Evolutionary conservation across 2,888 invertebrate species (phyloP), one percentile per base, ranked within the genome.

Genomic region (Eristalinus aeneus): DNA sequence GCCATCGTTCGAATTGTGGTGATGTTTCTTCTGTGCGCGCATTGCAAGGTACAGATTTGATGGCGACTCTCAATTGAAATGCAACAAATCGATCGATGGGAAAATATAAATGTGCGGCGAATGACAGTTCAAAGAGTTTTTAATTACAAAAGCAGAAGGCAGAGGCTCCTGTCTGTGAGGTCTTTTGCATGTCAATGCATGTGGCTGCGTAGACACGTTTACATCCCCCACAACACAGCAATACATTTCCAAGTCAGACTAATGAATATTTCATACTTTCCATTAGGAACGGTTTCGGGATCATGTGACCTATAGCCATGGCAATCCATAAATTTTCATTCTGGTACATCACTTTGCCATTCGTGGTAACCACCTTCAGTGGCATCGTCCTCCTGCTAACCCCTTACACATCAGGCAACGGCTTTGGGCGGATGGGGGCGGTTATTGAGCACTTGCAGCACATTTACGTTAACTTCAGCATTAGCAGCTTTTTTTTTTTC

Each of bases 261-360:
- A 56, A 74, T 74, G 56, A 54, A 73, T 73, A 73, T 73, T 73
- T 73, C 54, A 56, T 56, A 27, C 56, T 23, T 27, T 27, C 23
- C 54, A 73, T 73, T 20, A 36, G 69, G 36, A 11, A 60, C 60
- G 58, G 27, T 71, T 71, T 60, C 34, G 39, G 22, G 11, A 36
- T 60, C 39, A 27, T 56, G 56, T 71, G 69, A 71, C 69, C 58
- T 71, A 39, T 36, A 27, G 22, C 54, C 20, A 22, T 58, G 58
- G 36, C 69, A 71, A 71, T 71, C 69, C 69, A 71, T 71, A 71
- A 58, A 71, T 71, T 68, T 71, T 36, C 58, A 71, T 27, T 36
- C 56, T 56, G 69, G 69, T 69, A 34, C 31, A 69, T 53, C 65
- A 53, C 46, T 16, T 46, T 46, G n/a, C 10, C 27, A 65, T 27